A percentile compares a stretch with the other conserved stretches of the same genome.
Evolutionary conservation across 1,140 invertebrate species (phyloP).

Genomic region (Arion vulgaris): DNA sequence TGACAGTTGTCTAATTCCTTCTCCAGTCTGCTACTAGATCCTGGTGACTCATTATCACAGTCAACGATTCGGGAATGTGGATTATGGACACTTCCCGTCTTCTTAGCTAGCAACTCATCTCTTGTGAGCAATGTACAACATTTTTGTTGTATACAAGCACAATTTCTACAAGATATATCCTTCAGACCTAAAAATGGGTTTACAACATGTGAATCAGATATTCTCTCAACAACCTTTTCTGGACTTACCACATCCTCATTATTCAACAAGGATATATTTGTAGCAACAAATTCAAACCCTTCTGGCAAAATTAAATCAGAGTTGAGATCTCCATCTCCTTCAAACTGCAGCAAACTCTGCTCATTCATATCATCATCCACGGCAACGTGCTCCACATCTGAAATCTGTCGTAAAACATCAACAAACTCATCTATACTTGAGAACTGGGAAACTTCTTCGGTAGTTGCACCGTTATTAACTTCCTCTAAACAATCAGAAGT

Average conservation of each 20-base stretch:
- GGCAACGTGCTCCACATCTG: background rate
- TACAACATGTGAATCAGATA: background rate
- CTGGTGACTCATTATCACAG: background rate
- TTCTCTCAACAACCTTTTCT: background rate
- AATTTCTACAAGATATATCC: background rate
- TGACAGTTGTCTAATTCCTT: background rate
- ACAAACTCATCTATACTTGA: constrained; percentile 1
- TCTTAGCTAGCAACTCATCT: background rate
- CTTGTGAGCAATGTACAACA: background rate
- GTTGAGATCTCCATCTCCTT: background rate
- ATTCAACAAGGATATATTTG: background rate
- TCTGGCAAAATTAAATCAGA: background rate
- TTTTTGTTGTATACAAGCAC: background rate
- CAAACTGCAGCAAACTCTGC: background rate
- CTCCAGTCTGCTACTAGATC: background rate
- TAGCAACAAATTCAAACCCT: background rate
- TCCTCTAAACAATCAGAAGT: background rate
- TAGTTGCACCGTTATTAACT: no score
- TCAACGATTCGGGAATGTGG: background rate
- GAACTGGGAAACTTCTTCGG: background rate
- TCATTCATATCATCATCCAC: background rate
- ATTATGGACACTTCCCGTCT: background rate
- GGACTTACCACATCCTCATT: background rate
- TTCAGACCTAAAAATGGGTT: background rate
- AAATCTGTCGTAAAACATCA: background rate